A percentile compares a stretch with the other conserved stretches of the same genome.
phyloP scores from a whole-genome alignment of 2,113 vertebrate species.

The Paraplagusia blochii region DNA sequence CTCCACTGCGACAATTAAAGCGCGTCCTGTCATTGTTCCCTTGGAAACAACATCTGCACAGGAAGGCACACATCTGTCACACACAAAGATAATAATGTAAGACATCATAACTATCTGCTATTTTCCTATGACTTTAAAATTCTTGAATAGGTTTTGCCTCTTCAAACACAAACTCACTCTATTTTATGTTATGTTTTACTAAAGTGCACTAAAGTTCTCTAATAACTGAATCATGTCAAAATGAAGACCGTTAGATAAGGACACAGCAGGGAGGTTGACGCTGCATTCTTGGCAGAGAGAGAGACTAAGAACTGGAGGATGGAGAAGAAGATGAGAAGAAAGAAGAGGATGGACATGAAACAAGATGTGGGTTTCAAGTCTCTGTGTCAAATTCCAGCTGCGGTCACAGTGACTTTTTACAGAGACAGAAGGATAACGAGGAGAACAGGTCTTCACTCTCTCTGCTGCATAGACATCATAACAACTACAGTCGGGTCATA shows the following conservation, averaged over 20 bases:
- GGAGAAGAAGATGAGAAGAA: background rate
- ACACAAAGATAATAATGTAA: background rate
- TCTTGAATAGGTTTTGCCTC: slow-evolving; percentile 16
- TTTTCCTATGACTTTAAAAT: slow-evolving; percentile 24
- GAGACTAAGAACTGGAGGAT: background rate
- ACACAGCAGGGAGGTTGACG: no score
- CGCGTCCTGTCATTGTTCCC: slow-evolving; percentile 76
- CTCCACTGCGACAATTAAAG: slow-evolving; percentile 64
- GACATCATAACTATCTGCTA: background rate
- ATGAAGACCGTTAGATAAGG: no score
- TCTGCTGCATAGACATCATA: no score
- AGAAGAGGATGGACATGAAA: no score
- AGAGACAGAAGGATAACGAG: background rate
- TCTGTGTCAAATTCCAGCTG: slow-evolving; percentile 38
- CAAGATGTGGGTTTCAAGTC: slow-evolving; percentile 2
- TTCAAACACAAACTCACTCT: background rate
- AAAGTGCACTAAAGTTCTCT: no score
- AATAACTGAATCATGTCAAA: no score
- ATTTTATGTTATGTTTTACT: no score
- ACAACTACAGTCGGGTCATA: no score
- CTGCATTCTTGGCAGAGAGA: background rate
- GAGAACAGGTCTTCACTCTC: background rate
- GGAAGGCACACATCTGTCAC: slow-evolving; percentile 71
- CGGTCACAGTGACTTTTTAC: slow-evolving; percentile 15
- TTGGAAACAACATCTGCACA: slow-evolving; percentile 75